A percentile compares a stretch with the other conserved stretches of the same genome.
Evolutionary conservation across 2,888 invertebrate species (phyloP).

Genomic region (Lithosia quadra): DNA sequence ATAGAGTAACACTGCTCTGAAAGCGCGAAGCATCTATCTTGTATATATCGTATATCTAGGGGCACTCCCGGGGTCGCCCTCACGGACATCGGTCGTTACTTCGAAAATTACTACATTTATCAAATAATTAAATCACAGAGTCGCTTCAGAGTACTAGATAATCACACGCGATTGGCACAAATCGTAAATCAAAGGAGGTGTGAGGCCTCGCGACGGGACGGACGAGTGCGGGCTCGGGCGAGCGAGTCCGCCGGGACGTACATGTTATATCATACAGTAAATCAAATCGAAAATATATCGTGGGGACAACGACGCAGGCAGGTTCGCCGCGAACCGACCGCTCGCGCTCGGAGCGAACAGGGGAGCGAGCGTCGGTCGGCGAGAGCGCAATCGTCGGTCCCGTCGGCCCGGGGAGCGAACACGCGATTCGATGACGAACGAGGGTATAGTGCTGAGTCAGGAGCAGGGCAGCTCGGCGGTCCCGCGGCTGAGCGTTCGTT

Average conservation of each 20-base stretch:
- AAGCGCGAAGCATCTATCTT: constrained; percentile 82
- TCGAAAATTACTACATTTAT: constrained; percentile 47
- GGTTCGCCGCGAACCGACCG: constrained; percentile 4
- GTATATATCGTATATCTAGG: constrained; percentile 63
- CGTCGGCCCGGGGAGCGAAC: constrained; percentile 24
- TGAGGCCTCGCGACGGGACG: constrained; percentile 42
- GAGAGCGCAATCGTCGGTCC: constrained; percentile 14
- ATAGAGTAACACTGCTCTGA: constrained; percentile 81
- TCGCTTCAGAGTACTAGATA: constrained; percentile 54
- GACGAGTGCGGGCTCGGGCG: constrained; percentile 38
- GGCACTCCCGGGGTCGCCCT: constrained; percentile 46
- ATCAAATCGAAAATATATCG: constrained; percentile 1
- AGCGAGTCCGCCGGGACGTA: constrained; percentile 27
- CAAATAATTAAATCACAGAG: constrained; percentile 62
- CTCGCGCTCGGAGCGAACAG: background rate
- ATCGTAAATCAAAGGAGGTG: constrained; percentile 43
- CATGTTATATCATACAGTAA: constrained; percentile 21
- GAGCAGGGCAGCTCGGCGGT: constrained; percentile 5
- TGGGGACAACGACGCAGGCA: background rate
- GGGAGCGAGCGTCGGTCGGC: background rate
- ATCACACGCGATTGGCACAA: constrained; percentile 61
- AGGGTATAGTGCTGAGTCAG: constrained; percentile 1
- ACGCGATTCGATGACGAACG: constrained; percentile 12
- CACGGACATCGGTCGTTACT: constrained; percentile 44
- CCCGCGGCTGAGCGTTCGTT: constrained; percentile 37